Evolutionary conservation across 23 tunicate species (phyloP), one percentile per base, ranked within the genome.

Genomic region (Ciona savignyi): DNA sequence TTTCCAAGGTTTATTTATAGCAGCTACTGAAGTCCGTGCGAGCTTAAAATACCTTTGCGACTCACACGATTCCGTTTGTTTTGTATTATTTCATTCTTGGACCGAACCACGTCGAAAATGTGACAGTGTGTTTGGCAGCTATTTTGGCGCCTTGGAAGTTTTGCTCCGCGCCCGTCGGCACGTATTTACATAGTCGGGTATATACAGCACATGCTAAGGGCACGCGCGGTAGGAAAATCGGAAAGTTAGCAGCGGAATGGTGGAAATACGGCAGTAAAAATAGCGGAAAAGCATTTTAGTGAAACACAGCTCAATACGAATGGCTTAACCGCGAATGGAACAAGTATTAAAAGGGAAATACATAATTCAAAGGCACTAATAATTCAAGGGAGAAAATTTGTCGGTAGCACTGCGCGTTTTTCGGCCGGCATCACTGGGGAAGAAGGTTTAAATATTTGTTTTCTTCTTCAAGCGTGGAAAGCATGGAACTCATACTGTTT

Each of bases 401-500:
- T n/a, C n/a, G n/a, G n/a, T n/a, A n/a, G n/a, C n/a, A n/a, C n/a
- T n/a, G n/a, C n/a, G n/a, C n/a, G n/a, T n/a, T 6, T 42, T 42
- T 15, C 15, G 56, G 9, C 56, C 9, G 56, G 56, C 68, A 64
- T 64, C 35, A 30, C 33, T 71, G 85, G 0, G 95, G 95, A 70
- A 87, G 70, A 85, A 87, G 81, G 34, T 65, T 79, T 24, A 88
- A 75, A 34, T 70, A 88, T 63, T 82, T 88, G 70, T 88, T 77
- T 67, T 88, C 96, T 67, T 88, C 96, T 26, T 77, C 87, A 1
- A 88, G 76, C 23, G 96, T 73, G 22, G 88, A 75, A 29, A 88
- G 80, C 96, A 88, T 88, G 3, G 96, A 88, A 63, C 96, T 88
- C 96, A 88, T 88, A 33, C 87, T 88, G 76, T 73, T 82, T 20